These are phyloP conservation scores for Heterodera filipjevi DNA, from an alignment of 2,888 invertebrate species.

Conservation along the genomic window DNA sequence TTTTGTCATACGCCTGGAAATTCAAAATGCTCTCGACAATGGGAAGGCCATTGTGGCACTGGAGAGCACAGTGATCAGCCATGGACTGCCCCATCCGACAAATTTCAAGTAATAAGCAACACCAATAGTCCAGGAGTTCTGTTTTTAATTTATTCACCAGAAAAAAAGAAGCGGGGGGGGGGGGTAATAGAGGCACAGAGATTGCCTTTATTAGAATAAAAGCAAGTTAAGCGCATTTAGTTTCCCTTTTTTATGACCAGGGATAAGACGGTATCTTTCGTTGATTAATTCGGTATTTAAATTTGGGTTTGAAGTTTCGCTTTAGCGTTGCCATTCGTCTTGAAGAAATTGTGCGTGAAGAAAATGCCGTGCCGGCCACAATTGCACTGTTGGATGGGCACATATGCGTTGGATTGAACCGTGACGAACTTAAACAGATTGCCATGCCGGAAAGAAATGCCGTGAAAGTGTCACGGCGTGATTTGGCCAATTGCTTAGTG, in stretches of 20 bases:
- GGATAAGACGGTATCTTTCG: too few species aligned
- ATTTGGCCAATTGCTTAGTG: constrained; percentile 55
- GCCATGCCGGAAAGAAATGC: constrained; percentile 70
- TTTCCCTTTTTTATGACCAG: too few species aligned
- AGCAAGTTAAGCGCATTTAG: too few species aligned
- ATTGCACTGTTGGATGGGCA: constrained; percentile 82
- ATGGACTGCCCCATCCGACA: constrained; percentile 93
- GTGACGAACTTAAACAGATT: constrained; percentile 74
- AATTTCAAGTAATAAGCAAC: constrained; percentile 75
- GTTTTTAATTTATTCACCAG: too few species aligned
- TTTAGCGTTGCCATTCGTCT: constrained; percentile 78
- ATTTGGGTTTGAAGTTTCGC: too few species aligned
- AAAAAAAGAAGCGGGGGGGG: too few species aligned
- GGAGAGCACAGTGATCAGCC: constrained; percentile 96
- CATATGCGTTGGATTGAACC: constrained; percentile 69
- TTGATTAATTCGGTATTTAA: too few species aligned
- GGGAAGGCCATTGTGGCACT: constrained; percentile 77
- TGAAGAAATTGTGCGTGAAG: constrained; percentile 74
- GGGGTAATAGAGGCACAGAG: too few species aligned
- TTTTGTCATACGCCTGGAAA: neutral
- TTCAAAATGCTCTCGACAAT: constrained; percentile 11
- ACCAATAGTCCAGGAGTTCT: too few species aligned
- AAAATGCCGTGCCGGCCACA: constrained; percentile 85
- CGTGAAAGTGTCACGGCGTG: constrained; percentile 80
- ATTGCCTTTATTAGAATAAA: too few species aligned